A percentile compares a stretch with the other conserved stretches of the same genome.
Conservation (phyloP, 2,797 vertebrate species). For the Neosalanx taihuensis region DNA sequence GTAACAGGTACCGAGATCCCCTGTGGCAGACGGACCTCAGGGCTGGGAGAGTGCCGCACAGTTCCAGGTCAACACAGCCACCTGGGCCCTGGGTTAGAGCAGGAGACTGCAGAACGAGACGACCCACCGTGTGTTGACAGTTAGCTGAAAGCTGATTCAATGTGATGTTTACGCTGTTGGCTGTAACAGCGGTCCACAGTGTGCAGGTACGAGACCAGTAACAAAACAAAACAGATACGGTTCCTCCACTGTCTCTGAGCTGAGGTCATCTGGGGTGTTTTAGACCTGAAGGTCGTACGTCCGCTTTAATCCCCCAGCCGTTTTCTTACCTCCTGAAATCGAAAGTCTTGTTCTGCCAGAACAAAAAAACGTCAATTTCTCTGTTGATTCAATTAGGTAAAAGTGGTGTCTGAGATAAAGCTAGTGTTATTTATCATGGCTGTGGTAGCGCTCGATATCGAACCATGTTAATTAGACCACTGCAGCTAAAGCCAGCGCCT, state of each 20-base stretch:
- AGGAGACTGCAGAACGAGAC: neutral
- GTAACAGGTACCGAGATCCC: neutral
- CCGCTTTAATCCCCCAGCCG: conserved; percentile 31
- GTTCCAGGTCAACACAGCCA: too few relatives aligned
- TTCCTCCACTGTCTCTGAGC: conserved; percentile 26
- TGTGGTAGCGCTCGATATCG: conserved; percentile 62
- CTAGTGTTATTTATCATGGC: conserved; percentile 70
- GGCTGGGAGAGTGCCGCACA: neutral
- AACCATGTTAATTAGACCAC: conserved; percentile 71
- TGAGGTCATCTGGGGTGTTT: conserved; percentile 42
- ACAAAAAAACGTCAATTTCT: conserved; percentile 61
- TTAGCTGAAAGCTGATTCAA: neutral
- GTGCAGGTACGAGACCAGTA: neutral
- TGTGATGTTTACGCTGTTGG: neutral
- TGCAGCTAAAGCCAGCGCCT: conserved; percentile 61
- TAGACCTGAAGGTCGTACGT: conserved; percentile 46
- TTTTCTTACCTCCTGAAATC: conserved; percentile 54
- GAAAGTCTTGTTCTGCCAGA: conserved; percentile 60
- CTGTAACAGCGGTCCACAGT: neutral
- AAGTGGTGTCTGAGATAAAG: conserved; percentile 72
- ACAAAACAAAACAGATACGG: neutral
- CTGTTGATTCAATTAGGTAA: conserved; percentile 69
- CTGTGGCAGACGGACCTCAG: neutral
- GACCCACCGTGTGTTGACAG: neutral
- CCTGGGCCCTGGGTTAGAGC: neutral